phyloP scores from a whole-genome alignment of 2,888 invertebrate genomes.

The Plebejus melissa region DNA sequence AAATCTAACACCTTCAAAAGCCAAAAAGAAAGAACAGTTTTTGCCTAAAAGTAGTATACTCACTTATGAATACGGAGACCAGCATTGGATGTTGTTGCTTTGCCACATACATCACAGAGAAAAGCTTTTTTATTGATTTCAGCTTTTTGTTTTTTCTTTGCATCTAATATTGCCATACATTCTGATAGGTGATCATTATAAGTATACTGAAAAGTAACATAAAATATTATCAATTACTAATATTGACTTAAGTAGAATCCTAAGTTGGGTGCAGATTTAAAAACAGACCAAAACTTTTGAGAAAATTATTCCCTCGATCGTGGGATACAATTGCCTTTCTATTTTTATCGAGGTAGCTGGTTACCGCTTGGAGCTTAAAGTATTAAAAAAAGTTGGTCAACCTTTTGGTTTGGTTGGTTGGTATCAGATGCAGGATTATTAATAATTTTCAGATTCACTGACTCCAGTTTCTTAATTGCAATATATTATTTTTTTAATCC shows the following conservation, averaged over 20 bases:
- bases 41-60: slow-evolving; percentile 38
- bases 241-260: too few relatives aligned
- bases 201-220: slow-evolving; percentile 46
- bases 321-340: too few relatives aligned
- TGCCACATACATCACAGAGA: slow-evolving; percentile 69
- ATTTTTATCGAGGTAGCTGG: too few relatives aligned
- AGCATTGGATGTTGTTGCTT: slow-evolving; percentile 60
- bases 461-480: too few relatives aligned
- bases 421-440: neutral
- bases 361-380: neutral
- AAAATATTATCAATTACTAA: neutral
- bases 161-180: slow-evolving; percentile 19
- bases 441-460: too few relatives aligned
- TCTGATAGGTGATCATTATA: slow-evolving; percentile 42
- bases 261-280: neutral
- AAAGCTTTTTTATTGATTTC: slow-evolving; percentile 47
- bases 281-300: too few relatives aligned
- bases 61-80: slow-evolving; percentile 65
- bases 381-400: neutral
- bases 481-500: too few relatives aligned
- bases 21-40: neutral
- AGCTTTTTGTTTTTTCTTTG: slow-evolving; percentile 33
- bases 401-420: neutral
- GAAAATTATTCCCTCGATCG: too few relatives aligned
- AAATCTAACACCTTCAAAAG: neutral